Evolutionary conservation across 2,888 invertebrate genomes (phyloP).

Genomic region (Eledona agricola): DNA sequence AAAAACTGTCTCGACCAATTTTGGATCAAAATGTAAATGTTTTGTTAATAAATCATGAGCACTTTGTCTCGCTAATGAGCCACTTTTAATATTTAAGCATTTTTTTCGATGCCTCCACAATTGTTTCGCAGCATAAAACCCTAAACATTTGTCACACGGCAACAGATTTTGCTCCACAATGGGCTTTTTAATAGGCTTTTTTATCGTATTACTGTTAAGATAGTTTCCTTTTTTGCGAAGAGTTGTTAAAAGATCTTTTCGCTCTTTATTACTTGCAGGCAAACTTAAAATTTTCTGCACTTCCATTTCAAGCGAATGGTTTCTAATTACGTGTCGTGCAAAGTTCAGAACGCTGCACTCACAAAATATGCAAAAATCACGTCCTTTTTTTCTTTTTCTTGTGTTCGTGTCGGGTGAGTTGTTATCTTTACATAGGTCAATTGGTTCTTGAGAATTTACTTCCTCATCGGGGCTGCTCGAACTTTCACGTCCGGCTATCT

Average conservation of each 20-base stretch:
- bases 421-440: too few relatives aligned
- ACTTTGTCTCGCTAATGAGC: not conserved
- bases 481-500: too few relatives aligned
- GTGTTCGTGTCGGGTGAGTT: too few relatives aligned
- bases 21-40: conserved; percentile 1
- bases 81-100: conserved; percentile 8
- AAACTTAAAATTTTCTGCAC: conserved; percentile 23
- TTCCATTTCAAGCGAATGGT: conserved; percentile 25
- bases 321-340: conserved; percentile 25
- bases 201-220: conserved; percentile 1
- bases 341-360: conserved; percentile 27
- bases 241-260: conserved; percentile 15
- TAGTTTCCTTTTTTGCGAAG: conserved; percentile 29
- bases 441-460: too few relatives aligned
- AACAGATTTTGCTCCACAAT: conserved; percentile 1
- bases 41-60: not conserved
- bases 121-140: conserved; percentile 35
- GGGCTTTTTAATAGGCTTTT: conserved; percentile 14
- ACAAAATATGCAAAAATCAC: conserved; percentile 30
- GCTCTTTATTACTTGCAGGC: conserved; percentile 11
- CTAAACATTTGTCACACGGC: conserved; percentile 33
- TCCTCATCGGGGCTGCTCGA: too few relatives aligned
- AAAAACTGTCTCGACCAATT: conserved; percentile 20
- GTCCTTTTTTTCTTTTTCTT: too few relatives aligned
- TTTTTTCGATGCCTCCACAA: conserved; percentile 31